These are phyloP conservation scores for Galagoides demidoff DNA, from an alignment of 2,797 vertebrate genomes.

Conservation along the genomic window DNA sequence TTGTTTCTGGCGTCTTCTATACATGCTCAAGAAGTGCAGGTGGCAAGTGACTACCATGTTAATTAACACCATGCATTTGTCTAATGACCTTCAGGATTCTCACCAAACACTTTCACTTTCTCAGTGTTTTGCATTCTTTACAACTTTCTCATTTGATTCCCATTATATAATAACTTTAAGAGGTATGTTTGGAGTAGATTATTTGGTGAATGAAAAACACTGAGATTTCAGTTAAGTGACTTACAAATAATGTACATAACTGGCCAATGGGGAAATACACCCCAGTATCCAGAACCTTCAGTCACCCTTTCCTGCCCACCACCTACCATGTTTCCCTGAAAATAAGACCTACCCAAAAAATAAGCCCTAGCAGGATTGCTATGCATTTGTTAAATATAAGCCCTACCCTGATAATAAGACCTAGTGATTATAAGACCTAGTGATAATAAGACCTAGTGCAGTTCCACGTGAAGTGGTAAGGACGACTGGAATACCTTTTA, in stretches of 20 bases:
- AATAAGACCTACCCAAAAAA: no score
- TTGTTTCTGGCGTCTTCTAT: neutral
- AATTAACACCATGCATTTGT: rapidly evolving
- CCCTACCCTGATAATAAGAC: no score
- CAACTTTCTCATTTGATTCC: neutral
- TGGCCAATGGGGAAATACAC: neutral
- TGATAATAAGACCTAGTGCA: no score
- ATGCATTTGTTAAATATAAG: no score
- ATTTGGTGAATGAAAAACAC: neutral
- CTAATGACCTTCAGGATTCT: no score
- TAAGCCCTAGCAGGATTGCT: no score
- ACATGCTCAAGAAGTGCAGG: neutral
- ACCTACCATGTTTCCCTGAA: neutral
- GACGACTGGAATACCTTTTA: no score
- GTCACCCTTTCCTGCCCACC: neutral
- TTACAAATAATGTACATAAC: neutral
- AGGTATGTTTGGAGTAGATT: neutral
- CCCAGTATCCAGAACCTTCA: neutral
- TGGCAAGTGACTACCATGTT: neutral
- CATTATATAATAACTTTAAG: neutral
- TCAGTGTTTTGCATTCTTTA: neutral
- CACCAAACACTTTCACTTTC: neutral
- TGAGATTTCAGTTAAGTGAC: neutral
- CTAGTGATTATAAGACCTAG: no score
- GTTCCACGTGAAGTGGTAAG: no score